phyloP scores from a whole-genome alignment of 2,888 invertebrate species.

The Pycnomerus fuliginosus region DNA sequence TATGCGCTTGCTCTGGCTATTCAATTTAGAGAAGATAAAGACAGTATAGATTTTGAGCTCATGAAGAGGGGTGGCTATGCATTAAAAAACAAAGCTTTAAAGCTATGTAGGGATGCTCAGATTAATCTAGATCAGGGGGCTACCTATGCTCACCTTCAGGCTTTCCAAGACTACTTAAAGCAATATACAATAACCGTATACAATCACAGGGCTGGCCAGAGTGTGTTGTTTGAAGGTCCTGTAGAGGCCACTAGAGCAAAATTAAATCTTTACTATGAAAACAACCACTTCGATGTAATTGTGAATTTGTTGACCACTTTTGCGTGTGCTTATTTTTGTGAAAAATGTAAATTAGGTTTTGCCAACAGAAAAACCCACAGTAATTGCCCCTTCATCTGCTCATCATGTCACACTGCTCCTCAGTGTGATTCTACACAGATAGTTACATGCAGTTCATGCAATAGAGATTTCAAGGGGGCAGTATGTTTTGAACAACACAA shows the following conservation, averaged over 20 bases:
- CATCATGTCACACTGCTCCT: constrained; percentile 3
- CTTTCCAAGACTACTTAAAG: constrained; percentile 6
- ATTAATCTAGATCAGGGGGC: constrained; percentile 4
- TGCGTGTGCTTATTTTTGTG: constrained; percentile 8
- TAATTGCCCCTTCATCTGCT: constrained; percentile 8
- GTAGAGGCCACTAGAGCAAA: neutral
- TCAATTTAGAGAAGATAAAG: neutral
- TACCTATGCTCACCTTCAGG: constrained; percentile 1
- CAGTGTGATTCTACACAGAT: neutral
- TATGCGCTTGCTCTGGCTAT: neutral
- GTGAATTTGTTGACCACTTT: constrained; percentile 9
- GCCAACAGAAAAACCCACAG: neutral
- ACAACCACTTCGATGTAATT: constrained; percentile 16
- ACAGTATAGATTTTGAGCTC: neutral
- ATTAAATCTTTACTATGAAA: constrained; percentile 11
- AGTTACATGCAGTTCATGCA: constrained; percentile 4
- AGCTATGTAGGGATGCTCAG: neutral
- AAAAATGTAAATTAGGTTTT: constrained; percentile 5
- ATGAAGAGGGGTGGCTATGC: neutral
- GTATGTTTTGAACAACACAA: constrained; percentile 5
- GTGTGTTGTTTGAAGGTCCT: constrained; percentile 2
- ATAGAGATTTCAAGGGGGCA: constrained; percentile 6
- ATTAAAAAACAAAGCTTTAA: constrained; percentile 1
- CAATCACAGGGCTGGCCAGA: neutral
- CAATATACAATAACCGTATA: constrained; percentile 7